Base-by-base conservation (phyloP, 2,888 invertebrate species). In the Nomada fabriciana region DNA sequence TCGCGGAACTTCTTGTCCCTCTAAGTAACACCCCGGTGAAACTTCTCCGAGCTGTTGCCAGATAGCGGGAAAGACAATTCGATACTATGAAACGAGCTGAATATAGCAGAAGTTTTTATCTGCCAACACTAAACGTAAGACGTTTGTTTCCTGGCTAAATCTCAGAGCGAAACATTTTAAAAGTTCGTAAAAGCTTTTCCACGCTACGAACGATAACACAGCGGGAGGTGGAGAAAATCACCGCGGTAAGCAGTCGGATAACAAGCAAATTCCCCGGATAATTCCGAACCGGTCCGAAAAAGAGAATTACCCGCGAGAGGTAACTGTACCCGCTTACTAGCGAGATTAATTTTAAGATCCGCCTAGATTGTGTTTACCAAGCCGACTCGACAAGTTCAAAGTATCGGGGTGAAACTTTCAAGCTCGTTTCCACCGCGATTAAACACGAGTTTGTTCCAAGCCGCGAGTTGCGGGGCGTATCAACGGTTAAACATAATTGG, bases 241-340 rank as follows among this genome's bases (percentile, higher is more conserved):
- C 43, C 67, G 60, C n/a, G 68, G 43, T 59, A 52, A 67, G 29
- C 53, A 42, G 47, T 15, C 15, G 42, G 11, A 36, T 11, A 18
- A 57, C 73, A 60, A 52, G 69, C 64, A 60, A 81, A 80, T 73
- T 43, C 15, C 13, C 18, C 55, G 67, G 36, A 47, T 79, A 68
- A 79, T 79, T 36, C 43, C 15, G 13, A 43, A 42, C 42, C 55
- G 20, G n/a, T 4, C 53, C 20, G 18, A 23, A 29, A 25, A 52
- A 53, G 47, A 18, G 64, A 59, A 72, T 47, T 53, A 11, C 9
- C 60, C 43, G 23, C 29, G 10, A 5, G 36, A 18, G 29, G 61
- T 63, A 25, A 23, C 18, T 25, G 59, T 20, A n/a, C 25, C 18
- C 25, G 42, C 25, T 36, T 18, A 11, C 11, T 2, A 2, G 7